phyloP scores from a whole-genome alignment of 2,113 vertebrate species.

The Oxyruncus cristatus region DNA sequence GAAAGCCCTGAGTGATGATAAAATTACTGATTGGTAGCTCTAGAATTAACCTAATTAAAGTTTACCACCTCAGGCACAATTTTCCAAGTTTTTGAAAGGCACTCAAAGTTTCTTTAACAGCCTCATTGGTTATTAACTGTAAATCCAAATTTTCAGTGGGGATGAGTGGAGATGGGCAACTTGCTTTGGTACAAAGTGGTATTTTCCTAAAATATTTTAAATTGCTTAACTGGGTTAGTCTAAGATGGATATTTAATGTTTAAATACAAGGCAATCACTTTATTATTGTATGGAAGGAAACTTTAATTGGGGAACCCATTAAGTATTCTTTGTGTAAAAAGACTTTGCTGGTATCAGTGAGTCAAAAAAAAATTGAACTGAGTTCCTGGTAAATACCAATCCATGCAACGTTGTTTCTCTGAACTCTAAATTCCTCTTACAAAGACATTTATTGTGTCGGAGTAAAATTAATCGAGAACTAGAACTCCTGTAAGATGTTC shows the following conservation, averaged over 20 bases:
- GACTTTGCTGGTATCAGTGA: not conserved
- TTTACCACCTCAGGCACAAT: conserved; percentile 79
- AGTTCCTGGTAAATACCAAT: conserved; percentile 49
- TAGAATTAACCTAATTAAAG: conserved; percentile 79
- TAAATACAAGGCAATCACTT: conserved; percentile 68
- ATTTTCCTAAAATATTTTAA: conserved; percentile 56
- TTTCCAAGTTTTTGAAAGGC: conserved; percentile 78
- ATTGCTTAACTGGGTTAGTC: conserved; percentile 48
- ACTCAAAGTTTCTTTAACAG: conserved; percentile 78
- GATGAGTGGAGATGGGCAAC: conserved; percentile 69
- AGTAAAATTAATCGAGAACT: not conserved
- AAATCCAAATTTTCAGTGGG: conserved; percentile 72
- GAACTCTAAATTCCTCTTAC: conserved; percentile 25
- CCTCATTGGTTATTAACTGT: conserved; percentile 64
- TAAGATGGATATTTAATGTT: conserved; percentile 54
- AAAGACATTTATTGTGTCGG: conserved; percentile 39
- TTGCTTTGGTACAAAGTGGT: conserved; percentile 77
- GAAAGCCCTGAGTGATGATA: conserved; percentile 83
- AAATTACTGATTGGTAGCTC: conserved; percentile 78
- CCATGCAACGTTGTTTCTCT: conserved; percentile 13
- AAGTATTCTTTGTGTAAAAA: conserved; percentile 4
- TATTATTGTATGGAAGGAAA: conserved; percentile 55
- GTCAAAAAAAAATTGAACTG: not conserved
- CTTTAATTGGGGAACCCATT: conserved; percentile 35
- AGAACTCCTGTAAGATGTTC: conserved; percentile 19